Base-by-base conservation (phyloP, 2,113 vertebrate species). In the Cyanoramphus novaezelandiae region DNA sequence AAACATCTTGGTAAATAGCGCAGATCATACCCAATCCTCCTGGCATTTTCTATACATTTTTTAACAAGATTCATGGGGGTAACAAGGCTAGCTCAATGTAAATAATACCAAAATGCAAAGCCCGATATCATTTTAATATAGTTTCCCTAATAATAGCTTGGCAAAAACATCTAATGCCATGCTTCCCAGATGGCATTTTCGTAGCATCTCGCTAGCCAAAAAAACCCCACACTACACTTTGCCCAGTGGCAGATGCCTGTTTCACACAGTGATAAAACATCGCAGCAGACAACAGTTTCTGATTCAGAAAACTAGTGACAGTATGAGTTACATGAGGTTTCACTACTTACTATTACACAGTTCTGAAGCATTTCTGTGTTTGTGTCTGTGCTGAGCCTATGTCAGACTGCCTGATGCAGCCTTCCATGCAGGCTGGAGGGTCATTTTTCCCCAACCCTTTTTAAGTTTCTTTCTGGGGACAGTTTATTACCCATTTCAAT, bases 131-230 rank as follows among this genome's bases (percentile, higher is more conserved):
- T 44, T 76, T 83, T 79, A 82, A n/a, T 63, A 37, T 3, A 82
- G 52, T 76, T 86, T 76, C 49, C 90, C 41, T 86, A 80, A 79
- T 53, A 96, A 88, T 77, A 96, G 65, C 31, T 69, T 88, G 37
- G 65, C 55, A 89, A 63, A 62, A 20, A 47, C 24, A 70, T 70
- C n/a, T 68, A 65, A 91, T 46, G 88, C 72, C 25, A 27, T 44
- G 44, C 53, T 94, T 90, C 62, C 57, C 76, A 95, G 65, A 93
- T 80, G 49, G 57, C 41, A 74, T 90, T 95, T 94, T 84, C 33
- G 23, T 19, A 80, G 24, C 17, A n/a, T 62, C 63, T 76, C 82
- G 46, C 31, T 15, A 88, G 75, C 65, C 57, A 50, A 82, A 91
- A 87, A 76, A 9, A 11, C 2, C 59, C 9, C 6, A 9, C 52